Evolutionary conservation across 2,113 vertebrate genomes (phyloP).

Genomic region (Pituophis catenifer): DNA sequence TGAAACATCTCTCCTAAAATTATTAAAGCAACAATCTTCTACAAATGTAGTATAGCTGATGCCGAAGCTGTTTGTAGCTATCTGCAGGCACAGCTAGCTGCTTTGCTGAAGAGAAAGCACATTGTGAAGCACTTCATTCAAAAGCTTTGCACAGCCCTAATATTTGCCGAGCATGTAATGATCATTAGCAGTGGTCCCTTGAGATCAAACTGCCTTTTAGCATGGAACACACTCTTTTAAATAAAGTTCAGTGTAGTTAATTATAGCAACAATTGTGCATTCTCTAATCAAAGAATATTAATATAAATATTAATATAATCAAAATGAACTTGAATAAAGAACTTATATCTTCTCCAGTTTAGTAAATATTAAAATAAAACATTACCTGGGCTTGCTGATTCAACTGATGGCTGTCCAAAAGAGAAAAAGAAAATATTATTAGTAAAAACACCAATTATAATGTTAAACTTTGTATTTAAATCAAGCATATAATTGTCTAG

Average conservation of each 20-base stretch:
- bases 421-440: slow-evolving; percentile 35
- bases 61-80: neutral
- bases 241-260: neutral
- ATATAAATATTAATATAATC: neutral
- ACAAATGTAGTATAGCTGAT: neutral
- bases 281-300: neutral
- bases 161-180: neutral
- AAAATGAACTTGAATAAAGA: neutral
- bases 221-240: neutral
- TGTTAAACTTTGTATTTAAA: neutral
- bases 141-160: neutral
- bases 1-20: neutral
- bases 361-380: slow-evolving; percentile 39
- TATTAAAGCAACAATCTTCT: neutral
- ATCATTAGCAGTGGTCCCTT: neutral
- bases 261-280: neutral
- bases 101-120: neutral
- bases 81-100: neutral
- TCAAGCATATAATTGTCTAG: neutral
- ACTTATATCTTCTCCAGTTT: neutral
- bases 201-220: neutral
- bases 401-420: slow-evolving; percentile 83
- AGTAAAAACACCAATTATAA: neutral
- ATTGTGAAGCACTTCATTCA: neutral
- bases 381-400: slow-evolving; percentile 92